Evolutionary conservation across 2,888 invertebrate genomes (phyloP), one percentile per base, ranked within the genome.

Genomic region (Apamea monoglypha): DNA sequence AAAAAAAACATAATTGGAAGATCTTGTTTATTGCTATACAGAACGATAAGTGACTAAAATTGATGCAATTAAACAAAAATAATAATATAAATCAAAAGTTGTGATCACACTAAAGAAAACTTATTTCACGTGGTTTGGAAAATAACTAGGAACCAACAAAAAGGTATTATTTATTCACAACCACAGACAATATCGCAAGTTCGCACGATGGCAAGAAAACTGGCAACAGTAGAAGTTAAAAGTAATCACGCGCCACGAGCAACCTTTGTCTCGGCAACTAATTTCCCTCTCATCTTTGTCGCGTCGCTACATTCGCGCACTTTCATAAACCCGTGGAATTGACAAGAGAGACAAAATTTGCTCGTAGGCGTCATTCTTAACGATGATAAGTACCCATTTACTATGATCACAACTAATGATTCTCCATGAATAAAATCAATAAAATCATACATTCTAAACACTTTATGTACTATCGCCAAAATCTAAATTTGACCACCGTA

Each of bases 31-130:
- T 91, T 86, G 70, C 78, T 91, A 90, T 81, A 66, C 50, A 89
- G 88, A 90, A 80, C 82, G 83, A 91, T 91, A 91, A 90, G 90
- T 90, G 77, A 91, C 82, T 90, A 91, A 88, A 92, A 89, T 89
- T 81, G 47, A 68, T 81, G 89, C 63, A 88, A 84, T 78, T 76
- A 74, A 86, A 75, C 70, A 81, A 83, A 80, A 76, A 85, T 81
- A 78, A 84, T 75, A 84, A 72, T 78, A 61, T 61, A 73, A 76
- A 82, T 53, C 71, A 75, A 53, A 8, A 80, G 64, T 80, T 81
- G 79, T 77, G 85, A 74, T 78, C 85, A 80, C 66, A 82, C 10
- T 69, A 73, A 85, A 70, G 21, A 21, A 50, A 68, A 63, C 12
- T 5, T 66, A 12, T 66, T 66, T 61, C 5, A 59, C 10, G 36